Evolutionary conservation across 2,888 invertebrate genomes (phyloP).

Genomic region (Platypus cylindrus): DNA sequence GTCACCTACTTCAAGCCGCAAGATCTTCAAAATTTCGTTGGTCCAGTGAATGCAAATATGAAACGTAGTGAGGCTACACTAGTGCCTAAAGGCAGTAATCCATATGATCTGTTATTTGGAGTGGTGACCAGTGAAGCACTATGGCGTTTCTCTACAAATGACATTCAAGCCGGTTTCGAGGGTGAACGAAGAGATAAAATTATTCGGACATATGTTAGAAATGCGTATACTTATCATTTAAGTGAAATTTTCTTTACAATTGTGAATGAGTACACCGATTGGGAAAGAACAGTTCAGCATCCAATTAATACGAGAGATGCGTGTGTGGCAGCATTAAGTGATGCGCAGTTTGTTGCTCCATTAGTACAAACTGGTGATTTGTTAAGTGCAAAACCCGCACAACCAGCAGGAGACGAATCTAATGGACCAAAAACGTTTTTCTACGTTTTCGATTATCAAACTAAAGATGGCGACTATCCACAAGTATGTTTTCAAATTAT

Average conservation of each 20-base stretch:
- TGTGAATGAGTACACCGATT: conserved; percentile 95
- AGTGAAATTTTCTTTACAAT: conserved; percentile 95
- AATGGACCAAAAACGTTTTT: conserved; percentile 73
- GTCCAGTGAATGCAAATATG: conserved; percentile 45
- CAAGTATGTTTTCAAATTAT: conserved; percentile 43
- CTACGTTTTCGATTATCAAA: conserved; percentile 87
- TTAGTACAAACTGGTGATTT: conserved; percentile 75
- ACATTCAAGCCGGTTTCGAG: conserved; percentile 74
- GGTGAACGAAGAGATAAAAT: conserved; percentile 79
- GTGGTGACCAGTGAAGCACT: conserved; percentile 88
- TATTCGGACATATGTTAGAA: conserved; percentile 81
- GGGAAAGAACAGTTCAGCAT: conserved; percentile 85
- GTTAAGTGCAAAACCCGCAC: conserved; percentile 55
- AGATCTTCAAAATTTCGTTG: conserved; percentile 50
- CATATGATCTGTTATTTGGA: conserved; percentile 80
- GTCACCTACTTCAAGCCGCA: conserved; percentile 56
- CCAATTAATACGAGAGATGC: conserved; percentile 81
- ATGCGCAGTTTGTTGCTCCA: conserved; percentile 89
- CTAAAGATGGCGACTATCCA: conserved; percentile 78
- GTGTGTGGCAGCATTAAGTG: conserved; percentile 82
- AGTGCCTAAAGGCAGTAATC: conserved; percentile 44
- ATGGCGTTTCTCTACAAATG: conserved; percentile 76
- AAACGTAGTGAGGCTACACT: conserved; percentile 51
- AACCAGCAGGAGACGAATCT: conserved; percentile 38
- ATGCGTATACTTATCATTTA: conserved; percentile 88